phyloP scores from a whole-genome alignment of 2,888 invertebrate species.

The Athrips mouffetella region DNA sequence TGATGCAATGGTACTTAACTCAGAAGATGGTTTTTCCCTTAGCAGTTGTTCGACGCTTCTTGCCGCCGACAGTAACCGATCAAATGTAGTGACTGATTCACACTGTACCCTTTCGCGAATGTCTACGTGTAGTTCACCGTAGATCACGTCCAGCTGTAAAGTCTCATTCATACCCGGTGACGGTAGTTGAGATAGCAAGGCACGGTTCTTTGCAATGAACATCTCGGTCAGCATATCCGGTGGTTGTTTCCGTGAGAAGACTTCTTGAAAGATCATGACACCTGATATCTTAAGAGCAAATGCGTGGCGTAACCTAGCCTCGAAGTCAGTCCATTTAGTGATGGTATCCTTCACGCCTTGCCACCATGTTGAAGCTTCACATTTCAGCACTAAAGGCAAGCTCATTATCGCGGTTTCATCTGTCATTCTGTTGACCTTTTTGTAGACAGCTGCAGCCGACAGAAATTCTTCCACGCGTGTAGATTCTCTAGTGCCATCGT shows the following conservation, averaged over 20 bases:
- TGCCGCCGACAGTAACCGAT: neutral
- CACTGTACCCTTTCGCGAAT: neutral
- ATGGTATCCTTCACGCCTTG: slow-evolving; percentile 15
- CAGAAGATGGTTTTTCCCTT: neutral
- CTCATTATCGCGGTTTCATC: slow-evolving; percentile 22
- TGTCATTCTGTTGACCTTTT: slow-evolving; percentile 19
- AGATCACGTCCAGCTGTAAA: neutral
- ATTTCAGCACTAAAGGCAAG: slow-evolving; percentile 20
- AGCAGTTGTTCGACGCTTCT: neutral
- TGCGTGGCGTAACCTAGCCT: slow-evolving; percentile 12
- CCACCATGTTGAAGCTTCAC: slow-evolving; percentile 24
- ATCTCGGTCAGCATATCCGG: too few relatives aligned
- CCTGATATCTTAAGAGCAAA: slow-evolving; percentile 5
- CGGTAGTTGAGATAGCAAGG: too few relatives aligned
- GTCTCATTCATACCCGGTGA: neutral
- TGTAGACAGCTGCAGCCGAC: too few relatives aligned
- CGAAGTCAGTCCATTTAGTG: slow-evolving; percentile 23
- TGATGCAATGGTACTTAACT: neutral
- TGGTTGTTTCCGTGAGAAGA: neutral
- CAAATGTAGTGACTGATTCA: neutral
- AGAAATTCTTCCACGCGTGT: too few relatives aligned
- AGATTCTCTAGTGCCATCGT: too few relatives aligned
- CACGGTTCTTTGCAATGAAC: too few relatives aligned
- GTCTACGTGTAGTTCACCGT: slow-evolving; percentile 1
- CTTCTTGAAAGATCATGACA: slow-evolving; percentile 10